These are phyloP conservation scores for Darevskia mixta DNA, from an alignment of 2,797 vertebrate genomes.

Conservation along the genomic window DNA sequence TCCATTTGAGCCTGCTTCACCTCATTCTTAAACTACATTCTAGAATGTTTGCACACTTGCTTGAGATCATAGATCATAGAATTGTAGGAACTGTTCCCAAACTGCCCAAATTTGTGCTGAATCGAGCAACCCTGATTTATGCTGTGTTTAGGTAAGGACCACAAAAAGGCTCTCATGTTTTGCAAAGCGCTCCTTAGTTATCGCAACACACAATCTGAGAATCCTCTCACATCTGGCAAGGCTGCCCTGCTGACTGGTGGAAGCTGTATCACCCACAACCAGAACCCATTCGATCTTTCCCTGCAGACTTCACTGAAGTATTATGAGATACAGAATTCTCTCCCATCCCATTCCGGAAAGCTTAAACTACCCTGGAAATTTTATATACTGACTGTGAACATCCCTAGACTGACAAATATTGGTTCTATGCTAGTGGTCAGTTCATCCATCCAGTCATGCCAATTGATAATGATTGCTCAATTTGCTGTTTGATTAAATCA, in stretches of 20 bases:
- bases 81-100: background rate
- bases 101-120: background rate
- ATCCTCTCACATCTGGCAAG: background rate
- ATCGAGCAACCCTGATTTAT: background rate
- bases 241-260: background rate
- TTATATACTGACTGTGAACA: background rate
- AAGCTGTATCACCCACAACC: too few species aligned
- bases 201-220: background rate
- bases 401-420: background rate
- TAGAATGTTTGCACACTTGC: too few species aligned
- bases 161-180: too few species aligned
- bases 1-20: too few species aligned
- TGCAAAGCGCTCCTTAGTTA: background rate
- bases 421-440: background rate
- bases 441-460: background rate
- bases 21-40: too few species aligned
- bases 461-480: background rate
- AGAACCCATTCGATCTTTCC: too few species aligned
- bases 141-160: too few species aligned
- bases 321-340: background rate
- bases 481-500: background rate
- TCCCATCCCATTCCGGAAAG: background rate
- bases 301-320: background rate
- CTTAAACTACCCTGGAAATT: background rate
- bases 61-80: too few species aligned